A percentile compares a stretch with the other conserved stretches of the same genome.
phyloP scores from a whole-genome alignment of 2,888 invertebrate species.

The Hydroisotoma schaefferi region DNA sequence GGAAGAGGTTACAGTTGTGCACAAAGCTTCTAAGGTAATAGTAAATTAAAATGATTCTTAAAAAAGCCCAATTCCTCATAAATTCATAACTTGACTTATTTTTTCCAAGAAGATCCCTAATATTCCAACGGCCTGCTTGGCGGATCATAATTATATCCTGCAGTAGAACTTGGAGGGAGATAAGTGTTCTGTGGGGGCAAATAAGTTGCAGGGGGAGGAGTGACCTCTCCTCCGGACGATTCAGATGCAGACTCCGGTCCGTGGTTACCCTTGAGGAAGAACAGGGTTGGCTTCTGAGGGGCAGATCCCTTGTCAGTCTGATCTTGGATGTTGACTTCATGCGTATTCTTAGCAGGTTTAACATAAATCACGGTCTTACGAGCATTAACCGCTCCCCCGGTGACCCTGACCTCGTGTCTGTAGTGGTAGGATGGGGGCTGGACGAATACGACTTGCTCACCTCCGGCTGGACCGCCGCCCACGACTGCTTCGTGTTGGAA shows the following conservation, averaged over 20 bases:
- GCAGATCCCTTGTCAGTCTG: constrained; percentile 17
- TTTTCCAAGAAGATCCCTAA: neutral
- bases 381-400: constrained; percentile 6
- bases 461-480: constrained; percentile 10
- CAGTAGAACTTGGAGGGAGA: constrained; percentile 13
- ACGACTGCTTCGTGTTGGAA: constrained; percentile 27
- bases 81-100: neutral
- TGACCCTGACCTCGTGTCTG: constrained; percentile 31
- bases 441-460: constrained; percentile 32
- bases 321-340: constrained; percentile 22
- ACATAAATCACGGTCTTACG: constrained; percentile 31
- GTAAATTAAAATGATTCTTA: too few species aligned
- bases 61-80: neutral
- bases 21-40: too few species aligned
- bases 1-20: too few species aligned
- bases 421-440: constrained; percentile 30
- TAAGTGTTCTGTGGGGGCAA: neutral
- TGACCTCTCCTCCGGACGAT: neutral
- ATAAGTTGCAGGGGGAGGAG: neutral
- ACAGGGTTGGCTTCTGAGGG: constrained; percentile 33
- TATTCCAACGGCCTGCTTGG: constrained; percentile 9
- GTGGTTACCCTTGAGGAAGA: constrained; percentile 22
- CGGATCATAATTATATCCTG: constrained; percentile 22
- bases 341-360: constrained; percentile 24
- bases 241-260: neutral